These are phyloP conservation scores for Spilogale gracilis DNA, from an alignment of 2,113 vertebrate genomes.

Conservation along the genomic window DNA sequence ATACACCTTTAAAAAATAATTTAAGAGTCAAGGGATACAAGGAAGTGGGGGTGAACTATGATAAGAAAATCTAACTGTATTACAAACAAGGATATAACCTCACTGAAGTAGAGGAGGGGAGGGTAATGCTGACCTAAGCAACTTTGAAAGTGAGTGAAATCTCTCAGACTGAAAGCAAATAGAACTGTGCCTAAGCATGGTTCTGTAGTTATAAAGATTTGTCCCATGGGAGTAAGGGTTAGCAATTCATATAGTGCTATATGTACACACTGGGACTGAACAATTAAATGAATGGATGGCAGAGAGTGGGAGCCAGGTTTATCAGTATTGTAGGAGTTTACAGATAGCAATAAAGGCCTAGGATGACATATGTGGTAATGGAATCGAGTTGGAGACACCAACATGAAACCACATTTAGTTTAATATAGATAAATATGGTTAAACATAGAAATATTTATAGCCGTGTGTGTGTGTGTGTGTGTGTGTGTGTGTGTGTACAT, in stretches of 20 bases:
- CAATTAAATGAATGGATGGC: background rate
- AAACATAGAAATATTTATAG: constrained; percentile 10
- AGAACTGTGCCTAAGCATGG: background rate
- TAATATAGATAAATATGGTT: background rate
- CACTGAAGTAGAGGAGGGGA: background rate
- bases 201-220: background rate
- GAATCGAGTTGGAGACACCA: background rate
- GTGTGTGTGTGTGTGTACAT: too few species aligned
- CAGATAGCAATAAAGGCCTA: background rate
- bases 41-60: background rate
- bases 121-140: background rate
- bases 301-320: background rate
- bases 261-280: background rate
- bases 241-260: background rate
- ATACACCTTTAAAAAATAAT: background rate
- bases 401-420: background rate
- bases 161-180: background rate
- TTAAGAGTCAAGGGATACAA: background rate
- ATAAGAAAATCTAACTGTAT: background rate
- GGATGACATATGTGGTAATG: background rate
- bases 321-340: background rate
- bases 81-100: background rate
- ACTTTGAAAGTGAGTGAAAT: background rate
- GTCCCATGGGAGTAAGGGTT: background rate
- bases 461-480: background rate